phyloP scores from a whole-genome alignment of 1,140 invertebrate genomes.

The Pararge aegeria region DNA sequence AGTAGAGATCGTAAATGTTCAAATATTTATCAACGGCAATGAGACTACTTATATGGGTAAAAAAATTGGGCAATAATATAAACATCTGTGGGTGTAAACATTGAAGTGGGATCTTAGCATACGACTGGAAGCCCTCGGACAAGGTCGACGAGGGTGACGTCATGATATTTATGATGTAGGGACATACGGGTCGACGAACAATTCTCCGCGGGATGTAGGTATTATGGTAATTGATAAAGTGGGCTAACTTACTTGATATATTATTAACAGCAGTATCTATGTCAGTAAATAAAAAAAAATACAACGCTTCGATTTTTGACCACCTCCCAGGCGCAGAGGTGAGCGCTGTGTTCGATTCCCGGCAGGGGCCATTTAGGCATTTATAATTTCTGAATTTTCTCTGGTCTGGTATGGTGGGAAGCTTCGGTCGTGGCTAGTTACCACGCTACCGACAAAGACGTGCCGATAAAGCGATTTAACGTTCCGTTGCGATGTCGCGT shows the following conservation, averaged over 20 bases:
- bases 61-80: constrained; percentile 20
- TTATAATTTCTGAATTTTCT: no score
- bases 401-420: no score
- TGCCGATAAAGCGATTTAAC: no score
- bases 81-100: constrained; percentile 38
- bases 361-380: no score
- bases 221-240: constrained; percentile 62
- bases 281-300: no score
- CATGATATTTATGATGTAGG: constrained; percentile 57
- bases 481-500: no score
- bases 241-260: constrained; percentile 28
- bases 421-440: no score
- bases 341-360: no score
- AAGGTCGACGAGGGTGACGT: constrained; percentile 67
- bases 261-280: constrained; percentile 1
- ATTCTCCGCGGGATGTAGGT: constrained; percentile 40
- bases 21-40: neutral
- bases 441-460: no score
- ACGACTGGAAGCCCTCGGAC: constrained; percentile 49
- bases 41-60: neutral
- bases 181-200: constrained; percentile 49
- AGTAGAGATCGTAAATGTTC: neutral
- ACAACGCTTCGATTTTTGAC: no score
- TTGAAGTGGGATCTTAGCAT: constrained; percentile 36
- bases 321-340: no score